Evolutionary conservation across 2,888 invertebrate species (phyloP).

Genomic region (Drosophila paramelanica): DNA sequence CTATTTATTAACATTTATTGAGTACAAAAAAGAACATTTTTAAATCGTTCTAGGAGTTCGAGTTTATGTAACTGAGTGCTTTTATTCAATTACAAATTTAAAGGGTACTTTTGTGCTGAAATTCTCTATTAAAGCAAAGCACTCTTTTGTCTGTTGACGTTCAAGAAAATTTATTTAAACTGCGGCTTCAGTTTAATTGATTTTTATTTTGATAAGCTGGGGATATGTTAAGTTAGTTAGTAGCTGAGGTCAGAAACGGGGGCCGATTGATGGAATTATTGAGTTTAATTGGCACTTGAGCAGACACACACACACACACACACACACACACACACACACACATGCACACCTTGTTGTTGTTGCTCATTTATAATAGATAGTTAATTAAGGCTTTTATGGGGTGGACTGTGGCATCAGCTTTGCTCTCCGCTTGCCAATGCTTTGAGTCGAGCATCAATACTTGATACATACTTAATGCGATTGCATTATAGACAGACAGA

Average conservation of each 20-base stretch:
- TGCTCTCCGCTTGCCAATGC: background rate
- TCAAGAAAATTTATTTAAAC: background rate
- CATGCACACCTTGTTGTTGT: background rate
- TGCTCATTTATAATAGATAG: constrained; percentile 16
- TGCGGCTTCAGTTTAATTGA: no score
- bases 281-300: constrained; percentile 6
- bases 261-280: constrained; percentile 7
- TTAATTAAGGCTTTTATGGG: constrained; percentile 19
- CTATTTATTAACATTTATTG: no score
- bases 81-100: no score
- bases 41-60: no score
- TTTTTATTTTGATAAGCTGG: background rate
- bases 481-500: constrained; percentile 29
- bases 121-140: no score
- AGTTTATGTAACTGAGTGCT: no score
- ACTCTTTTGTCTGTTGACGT: no score
- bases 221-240: background rate
- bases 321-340: background rate
- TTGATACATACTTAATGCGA: constrained; percentile 17
- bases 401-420: background rate
- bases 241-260: constrained; percentile 3
- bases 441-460: constrained; percentile 6
- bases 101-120: no score
- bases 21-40: no score
- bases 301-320: background rate